Evolutionary conservation across 2,113 vertebrate species (phyloP).

Genomic region (Gobius niger): DNA sequence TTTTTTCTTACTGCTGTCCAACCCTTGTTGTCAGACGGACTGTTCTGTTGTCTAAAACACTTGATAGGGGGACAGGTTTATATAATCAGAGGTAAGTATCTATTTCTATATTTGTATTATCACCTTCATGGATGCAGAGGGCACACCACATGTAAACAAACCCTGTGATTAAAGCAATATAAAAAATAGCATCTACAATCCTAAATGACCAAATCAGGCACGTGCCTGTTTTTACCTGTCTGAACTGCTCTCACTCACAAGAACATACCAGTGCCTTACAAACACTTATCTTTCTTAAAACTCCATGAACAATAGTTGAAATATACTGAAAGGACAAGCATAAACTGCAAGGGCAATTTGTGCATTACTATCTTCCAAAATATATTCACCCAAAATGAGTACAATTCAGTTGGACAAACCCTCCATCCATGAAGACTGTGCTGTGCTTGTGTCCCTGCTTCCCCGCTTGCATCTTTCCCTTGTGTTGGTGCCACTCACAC

Average conservation of each 20-base stretch:
- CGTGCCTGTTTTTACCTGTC: not conserved
- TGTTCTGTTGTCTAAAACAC: conserved; percentile 99
- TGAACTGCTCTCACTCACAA: not conserved
- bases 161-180: not conserved
- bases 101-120: conserved; percentile 16
- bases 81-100: conserved; percentile 99
- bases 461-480: not conserved
- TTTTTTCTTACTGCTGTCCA: conserved; percentile 96
- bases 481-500: conserved; percentile 26
- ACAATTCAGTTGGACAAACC: not conserved
- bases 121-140: conserved; percentile 69
- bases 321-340: too few species aligned
- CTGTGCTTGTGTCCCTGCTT: conserved; percentile 20
- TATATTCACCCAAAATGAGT: not conserved
- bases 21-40: conserved; percentile 97
- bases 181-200: not conserved
- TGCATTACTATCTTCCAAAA: not conserved
- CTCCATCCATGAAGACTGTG: conserved; percentile 64
- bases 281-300: not conserved
- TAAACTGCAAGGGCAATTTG: not conserved
- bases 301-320: not conserved
- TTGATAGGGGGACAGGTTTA: conserved; percentile 99
- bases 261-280: not conserved
- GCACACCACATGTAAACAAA: not conserved
- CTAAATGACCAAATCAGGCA: not conserved